These are phyloP conservation scores for Drosophila grimshawi DNA, from an alignment of 1,140 invertebrate species.

Conservation along the genomic window DNA sequence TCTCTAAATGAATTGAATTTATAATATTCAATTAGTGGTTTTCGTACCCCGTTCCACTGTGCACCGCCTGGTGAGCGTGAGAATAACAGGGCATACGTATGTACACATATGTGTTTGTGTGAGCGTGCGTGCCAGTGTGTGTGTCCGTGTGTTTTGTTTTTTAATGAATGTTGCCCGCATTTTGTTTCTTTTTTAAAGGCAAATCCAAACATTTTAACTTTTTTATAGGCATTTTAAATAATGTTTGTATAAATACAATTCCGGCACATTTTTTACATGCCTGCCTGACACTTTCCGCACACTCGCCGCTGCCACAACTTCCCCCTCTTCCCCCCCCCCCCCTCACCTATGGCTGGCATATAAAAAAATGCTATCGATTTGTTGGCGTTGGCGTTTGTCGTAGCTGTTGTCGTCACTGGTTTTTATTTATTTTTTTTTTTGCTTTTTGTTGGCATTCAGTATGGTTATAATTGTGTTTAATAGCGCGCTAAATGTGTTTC, in stretches of 20 bases:
- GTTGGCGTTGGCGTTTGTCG: conserved; percentile 18
- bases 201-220: conserved; percentile 70
- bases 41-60: conserved; percentile 42
- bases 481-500: conserved; percentile 78
- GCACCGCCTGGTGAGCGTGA: conserved; percentile 30
- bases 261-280: conserved; percentile 32
- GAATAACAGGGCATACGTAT: conserved; percentile 39
- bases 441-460: conserved; percentile 38
- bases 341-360: conserved; percentile 16
- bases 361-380: conserved; percentile 42
- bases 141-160: conserved; percentile 16
- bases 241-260: conserved; percentile 39
- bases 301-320: conserved; percentile 11
- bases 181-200: conserved; percentile 58
- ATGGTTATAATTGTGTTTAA: conserved; percentile 78
- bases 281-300: conserved; percentile 28
- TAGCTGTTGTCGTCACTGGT: conserved; percentile 1
- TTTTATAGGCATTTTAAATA: conserved; percentile 68
- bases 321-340: neutral
- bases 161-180: conserved; percentile 63
- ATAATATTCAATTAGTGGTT: neutral
- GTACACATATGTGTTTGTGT: conserved; percentile 15
- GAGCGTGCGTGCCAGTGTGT: conserved; percentile 5
- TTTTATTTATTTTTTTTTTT: neutral
- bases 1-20: neutral